phyloP scores from a whole-genome alignment of 2,797 vertebrate species.

The Bryconaethiops microstoma region DNA sequence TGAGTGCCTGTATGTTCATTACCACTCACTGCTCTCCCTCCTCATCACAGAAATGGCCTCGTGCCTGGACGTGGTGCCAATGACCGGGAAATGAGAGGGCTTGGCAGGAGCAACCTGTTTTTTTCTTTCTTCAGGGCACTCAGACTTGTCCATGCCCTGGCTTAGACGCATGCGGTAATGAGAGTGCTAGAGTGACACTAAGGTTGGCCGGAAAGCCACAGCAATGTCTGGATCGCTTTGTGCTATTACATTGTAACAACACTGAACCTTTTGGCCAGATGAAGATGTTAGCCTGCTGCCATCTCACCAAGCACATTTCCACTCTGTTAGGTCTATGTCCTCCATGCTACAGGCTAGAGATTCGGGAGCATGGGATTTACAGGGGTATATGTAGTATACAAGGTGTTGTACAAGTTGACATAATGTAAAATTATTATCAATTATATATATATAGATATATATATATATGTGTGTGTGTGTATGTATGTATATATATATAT shows the following conservation, averaged over 20 bases:
- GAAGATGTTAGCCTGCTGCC: neutral
- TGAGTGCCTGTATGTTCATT: constrained; percentile 41
- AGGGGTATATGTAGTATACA: no score
- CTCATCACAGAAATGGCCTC: constrained; percentile 59
- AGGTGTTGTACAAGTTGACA: no score
- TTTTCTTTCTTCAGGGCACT: constrained; percentile 25
- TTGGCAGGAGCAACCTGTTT: constrained; percentile 50
- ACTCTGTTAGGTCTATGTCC: neutral
- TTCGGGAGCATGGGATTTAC: no score
- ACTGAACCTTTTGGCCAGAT: neutral
- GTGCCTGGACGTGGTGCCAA: constrained; percentile 54
- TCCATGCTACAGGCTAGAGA: neutral
- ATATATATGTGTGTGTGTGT: no score
- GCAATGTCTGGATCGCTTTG: constrained; percentile 29
- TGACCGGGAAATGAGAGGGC: constrained; percentile 48
- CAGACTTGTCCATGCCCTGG: constrained; percentile 21
- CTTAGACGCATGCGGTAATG: constrained; percentile 49
- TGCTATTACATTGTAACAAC: constrained; percentile 23
- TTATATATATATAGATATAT: no score
- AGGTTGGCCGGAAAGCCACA: constrained; percentile 39
- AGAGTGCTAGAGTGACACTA: constrained; percentile 46
- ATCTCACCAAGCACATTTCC: neutral
- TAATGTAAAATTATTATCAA: no score
- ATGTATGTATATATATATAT: no score
- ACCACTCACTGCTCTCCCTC: constrained; percentile 40